Evolutionary conservation across 1,140 invertebrate genomes (phyloP), one percentile per base, ranked within the genome.

Genomic region (Tetramorium parvispinum): DNA sequence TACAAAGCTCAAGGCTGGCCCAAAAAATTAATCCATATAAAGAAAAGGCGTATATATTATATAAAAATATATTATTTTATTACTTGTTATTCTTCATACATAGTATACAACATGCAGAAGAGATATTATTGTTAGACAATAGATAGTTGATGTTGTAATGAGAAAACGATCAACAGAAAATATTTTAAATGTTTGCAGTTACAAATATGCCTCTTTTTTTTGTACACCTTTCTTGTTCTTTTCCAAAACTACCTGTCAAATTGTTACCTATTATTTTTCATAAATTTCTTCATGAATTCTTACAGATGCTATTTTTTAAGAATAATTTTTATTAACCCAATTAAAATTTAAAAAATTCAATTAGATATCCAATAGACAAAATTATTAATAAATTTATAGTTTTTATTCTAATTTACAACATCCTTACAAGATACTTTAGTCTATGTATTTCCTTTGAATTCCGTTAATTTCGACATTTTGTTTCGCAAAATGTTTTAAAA

Each of bases 61-160:
- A 91, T 79, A 92, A 87, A 85, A 79, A 92, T 86, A 93, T 93
- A 92, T 93, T 93, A 93, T 93, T 93, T 93, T 93, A 93, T 92
- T 93, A 93, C 93, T 92, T 82, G 92, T 93, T 93, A 91, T 90
- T 92, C 89, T 93, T 93, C 87, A 61, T 90, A 91, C 79, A 91
- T 92, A 92, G 85, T 89, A 86, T 91, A 93, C 87, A 91, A 85
- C 63, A 86, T 81, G 81, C 87, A 87, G 40, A 81, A 70, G 90
- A 85, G 55, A 90, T 73, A 78, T 91, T 91, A 86, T 86, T 91
- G 85, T 92, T 91, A 91, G 82, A 86, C 61, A 88, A 81, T 85
- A 87, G 91, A 70, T 78, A 81, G 82, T 91, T 82, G 76, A 90
- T 83, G 89, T 91, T 92, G 87, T 88, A 88, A 89, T 16, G 65